Base-by-base conservation (phyloP, 2,888 invertebrate species). In the Drosophila nigritarsus region DNA sequence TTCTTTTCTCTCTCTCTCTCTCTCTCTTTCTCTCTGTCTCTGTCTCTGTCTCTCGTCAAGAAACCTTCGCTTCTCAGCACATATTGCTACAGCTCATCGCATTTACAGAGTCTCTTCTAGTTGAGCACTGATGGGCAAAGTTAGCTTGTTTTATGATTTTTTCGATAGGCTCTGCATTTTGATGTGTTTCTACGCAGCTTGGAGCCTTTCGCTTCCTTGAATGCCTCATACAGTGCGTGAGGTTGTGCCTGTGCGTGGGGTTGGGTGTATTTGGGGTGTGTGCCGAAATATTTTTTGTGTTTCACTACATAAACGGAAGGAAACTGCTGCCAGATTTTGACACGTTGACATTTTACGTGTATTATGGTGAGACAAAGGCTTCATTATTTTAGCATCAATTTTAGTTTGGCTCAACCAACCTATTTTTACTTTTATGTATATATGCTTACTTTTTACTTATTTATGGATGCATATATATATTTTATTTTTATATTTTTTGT, bases 321-420 rank as follows among this genome's bases (percentile, higher is more conserved):
- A 80, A 83, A 75, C 73, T 78, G 66, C 75, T 83, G 84, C 78
- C 84, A 82, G 75, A 83, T 83, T 82, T 81, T 82, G 78, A 81
- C 81, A 82, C 84, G 78, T 82, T 82, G 82, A 81, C 84, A 82
- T 82, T 82, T 83, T 81, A 81, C 78, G 76, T 73, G 48, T 66
- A 83, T 76, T 76, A 73, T 55, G 55, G n/a, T 65, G 55, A 42
- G 48, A 18, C 42, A 48, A 30, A 42, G 32, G 60, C 48, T 58
- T 53, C 29, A 51, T 24, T 38, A 34, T 27, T 49, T 38, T 32
- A 8, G 8, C 29, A 48, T 15, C 30, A 32, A 42, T 36, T 65
- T 49, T 34, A 32, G 1, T 20, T 38, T 9, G 9, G 13, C 18
- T 34, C 20, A 42, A 42, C 38, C 38, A 48, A 30, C 30, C 48